Percentiles rank a stretch among this genome's conserved stretches.
Evolutionary conservation across 2,797 vertebrate genomes (phyloP).

Genomic region (Malacoraja senta): DNA sequence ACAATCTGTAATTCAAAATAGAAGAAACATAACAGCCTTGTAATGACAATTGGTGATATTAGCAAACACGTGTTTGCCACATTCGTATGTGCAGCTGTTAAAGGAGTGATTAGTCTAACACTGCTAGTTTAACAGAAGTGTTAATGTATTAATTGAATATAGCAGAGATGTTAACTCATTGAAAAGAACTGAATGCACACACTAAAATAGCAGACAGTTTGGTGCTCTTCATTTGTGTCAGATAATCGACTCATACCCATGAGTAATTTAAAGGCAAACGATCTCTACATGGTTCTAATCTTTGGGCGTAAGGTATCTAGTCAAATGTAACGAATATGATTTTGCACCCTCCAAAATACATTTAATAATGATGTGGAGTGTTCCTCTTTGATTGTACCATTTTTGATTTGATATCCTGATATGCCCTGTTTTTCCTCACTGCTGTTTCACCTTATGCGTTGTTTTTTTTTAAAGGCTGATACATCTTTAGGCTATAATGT

Average conservation of each 20-base stretch:
- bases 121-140: not conserved
- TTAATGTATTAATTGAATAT: constrained; percentile 13
- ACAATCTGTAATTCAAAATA: not conserved
- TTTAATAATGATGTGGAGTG: not conserved
- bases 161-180: not conserved
- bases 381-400: not conserved
- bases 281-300: not conserved
- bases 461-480: not conserved
- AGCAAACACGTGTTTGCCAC: not conserved
- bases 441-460: not conserved
- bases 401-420: not conserved
- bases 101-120: not conserved
- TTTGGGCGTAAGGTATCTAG: not conserved
- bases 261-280: not conserved
- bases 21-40: not conserved
- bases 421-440: not conserved
- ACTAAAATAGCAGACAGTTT: not conserved
- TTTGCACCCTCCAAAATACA: not conserved
- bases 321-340: not conserved
- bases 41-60: not conserved
- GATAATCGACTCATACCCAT: not conserved
- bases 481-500: not conserved
- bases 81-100: not conserved
- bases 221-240: not conserved
- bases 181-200: not conserved